Base-by-base conservation (phyloP, 1,140 invertebrate species). In the Drosophila aff. region DNA sequence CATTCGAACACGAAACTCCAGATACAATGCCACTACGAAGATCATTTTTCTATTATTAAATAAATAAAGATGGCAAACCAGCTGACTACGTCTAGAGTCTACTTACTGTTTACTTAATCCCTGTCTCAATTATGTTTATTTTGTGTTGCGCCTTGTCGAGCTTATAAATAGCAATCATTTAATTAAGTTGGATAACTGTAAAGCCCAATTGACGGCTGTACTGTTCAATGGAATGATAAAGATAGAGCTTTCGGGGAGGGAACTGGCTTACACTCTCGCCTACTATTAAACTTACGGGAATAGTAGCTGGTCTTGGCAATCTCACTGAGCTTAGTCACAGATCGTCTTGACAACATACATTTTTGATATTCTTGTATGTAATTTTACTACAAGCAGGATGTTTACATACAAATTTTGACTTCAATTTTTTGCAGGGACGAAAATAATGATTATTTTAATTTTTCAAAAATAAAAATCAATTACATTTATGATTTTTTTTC, bases 11-110 rank as follows among this genome's bases (percentile, higher is more conserved):
- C 16, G 44, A 40, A 69, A 62, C 38, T 33, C 16, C 44, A 49
- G 33, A 50, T 47, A 57, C 52, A 71, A 65, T 67, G 65, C 64
- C 50, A 57, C 47, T 53, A 73, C 46, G 40, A 81, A 68, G 53
- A 80, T 76, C 40, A 79, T 69, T 79, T 86, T 55, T 67, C 71
- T 90, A 87, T 81, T 81, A 89, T 72, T 80, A 78, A 89, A 78
- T 82, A 87, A 87, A 85, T 85, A 86, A 83, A 87, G 60, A 84
- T 69, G 47, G 58, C 64, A 79, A 57, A 80, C 68, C 66, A 86
- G 79, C 79, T 84, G 63, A 81, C 61, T 66, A 68, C 41, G 38
- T 59, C 8, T 28, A 47, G 15, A 63, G 74, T 36, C 9, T 31
- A 57, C 59, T 40, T 75, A 23, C 21, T 41, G 31, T 28, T 50